Evolutionary conservation across 1,140 invertebrate genomes (phyloP).

Genomic region (Brachionus rubens): DNA sequence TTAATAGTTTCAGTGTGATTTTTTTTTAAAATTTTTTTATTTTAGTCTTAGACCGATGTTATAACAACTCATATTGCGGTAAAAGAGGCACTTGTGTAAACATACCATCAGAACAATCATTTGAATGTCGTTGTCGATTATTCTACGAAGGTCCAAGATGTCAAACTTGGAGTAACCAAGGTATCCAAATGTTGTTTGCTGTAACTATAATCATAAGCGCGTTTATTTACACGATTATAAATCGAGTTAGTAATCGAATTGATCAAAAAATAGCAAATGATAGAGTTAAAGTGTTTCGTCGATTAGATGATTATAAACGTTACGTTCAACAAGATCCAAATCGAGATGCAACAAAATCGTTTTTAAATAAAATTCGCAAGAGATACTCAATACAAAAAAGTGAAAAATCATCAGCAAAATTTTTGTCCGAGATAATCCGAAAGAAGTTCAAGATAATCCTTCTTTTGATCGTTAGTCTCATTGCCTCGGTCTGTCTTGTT

Average conservation of each 20-base stretch:
- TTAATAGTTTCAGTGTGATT: neutral
- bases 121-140: slow-evolving; percentile 25
- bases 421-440: neutral
- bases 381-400: neutral
- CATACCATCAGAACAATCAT: neutral
- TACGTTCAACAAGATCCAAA: neutral
- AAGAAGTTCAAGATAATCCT: neutral
- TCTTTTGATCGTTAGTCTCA: neutral
- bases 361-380: neutral
- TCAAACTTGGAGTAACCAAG: slow-evolving; percentile 44
- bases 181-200: slow-evolving; percentile 34
- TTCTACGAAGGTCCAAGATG: slow-evolving; percentile 29
- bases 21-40: too few species aligned
- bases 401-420: neutral
- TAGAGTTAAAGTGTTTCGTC: too few species aligned
- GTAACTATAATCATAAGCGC: too few species aligned
- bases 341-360: neutral
- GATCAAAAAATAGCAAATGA: neutral
- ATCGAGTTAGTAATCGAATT: neutral
- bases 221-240: neutral
- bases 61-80: slow-evolving; percentile 30
- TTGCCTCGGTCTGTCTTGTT: neutral
- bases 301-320: too few species aligned
- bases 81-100: slow-evolving; percentile 19
- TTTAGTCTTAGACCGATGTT: slow-evolving; percentile 23